A percentile compares a stretch with the other conserved stretches of the same genome.
phyloP scores from a whole-genome alignment of 2,888 invertebrate species.

The Archaeoteleia sp. region DNA sequence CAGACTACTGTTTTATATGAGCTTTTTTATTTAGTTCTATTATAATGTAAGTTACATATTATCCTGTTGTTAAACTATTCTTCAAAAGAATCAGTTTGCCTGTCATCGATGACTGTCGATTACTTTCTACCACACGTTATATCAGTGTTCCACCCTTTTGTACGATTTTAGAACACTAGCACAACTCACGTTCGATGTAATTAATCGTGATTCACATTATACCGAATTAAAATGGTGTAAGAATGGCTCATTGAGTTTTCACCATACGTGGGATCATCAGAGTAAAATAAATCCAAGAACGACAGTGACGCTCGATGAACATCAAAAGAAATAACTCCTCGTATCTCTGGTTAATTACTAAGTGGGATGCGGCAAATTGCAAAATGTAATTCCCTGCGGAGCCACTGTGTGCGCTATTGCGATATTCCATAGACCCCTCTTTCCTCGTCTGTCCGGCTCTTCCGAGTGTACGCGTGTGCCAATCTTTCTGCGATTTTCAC shows the following conservation, averaged over 20 bases:
- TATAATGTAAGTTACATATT: no score
- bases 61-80: no score
- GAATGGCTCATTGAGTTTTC: slow-evolving; percentile 42
- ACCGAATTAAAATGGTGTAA: slow-evolving; percentile 29
- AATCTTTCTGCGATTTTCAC: slow-evolving; percentile 48
- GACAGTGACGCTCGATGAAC: slow-evolving; percentile 42
- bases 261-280: slow-evolving; percentile 27
- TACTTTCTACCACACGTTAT: no score
- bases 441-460: slow-evolving; percentile 28
- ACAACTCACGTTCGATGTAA: no score
- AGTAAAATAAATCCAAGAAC: slow-evolving; percentile 41
- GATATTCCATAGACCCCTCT: slow-evolving; percentile 34
- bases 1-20: no score
- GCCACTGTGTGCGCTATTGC: slow-evolving; percentile 34
- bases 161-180: no score
- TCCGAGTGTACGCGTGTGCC: slow-evolving; percentile 39
- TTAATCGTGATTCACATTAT: slow-evolving; percentile 5
- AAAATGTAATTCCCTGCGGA: slow-evolving; percentile 49
- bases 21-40: no score
- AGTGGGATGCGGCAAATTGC: slow-evolving; percentile 46
- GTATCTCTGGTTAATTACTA: slow-evolving; percentile 47
- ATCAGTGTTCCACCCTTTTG: not conserved
- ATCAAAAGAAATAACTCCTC: slow-evolving; percentile 42
- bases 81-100: no score
- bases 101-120: no score